These are phyloP conservation scores for Drosophila navojoa DNA, from an alignment of 1,140 invertebrate species.

Conservation along the genomic window DNA sequence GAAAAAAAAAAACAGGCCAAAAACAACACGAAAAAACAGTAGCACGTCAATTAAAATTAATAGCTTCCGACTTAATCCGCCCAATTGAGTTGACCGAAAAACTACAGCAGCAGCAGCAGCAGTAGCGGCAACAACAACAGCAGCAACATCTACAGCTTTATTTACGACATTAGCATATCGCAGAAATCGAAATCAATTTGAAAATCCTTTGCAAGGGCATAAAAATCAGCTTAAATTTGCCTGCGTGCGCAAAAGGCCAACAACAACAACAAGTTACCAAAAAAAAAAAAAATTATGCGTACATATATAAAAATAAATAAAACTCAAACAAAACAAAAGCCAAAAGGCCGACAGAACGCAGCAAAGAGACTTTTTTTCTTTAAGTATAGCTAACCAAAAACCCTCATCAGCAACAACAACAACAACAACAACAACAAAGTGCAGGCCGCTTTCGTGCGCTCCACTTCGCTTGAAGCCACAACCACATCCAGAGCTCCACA, in stretches of 20 bases:
- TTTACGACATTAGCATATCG: conserved; percentile 76
- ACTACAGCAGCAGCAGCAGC: conserved; percentile 13
- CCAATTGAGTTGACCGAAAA: conserved; percentile 22
- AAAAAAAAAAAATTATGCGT: neutral
- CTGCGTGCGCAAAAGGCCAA: conserved; percentile 58
- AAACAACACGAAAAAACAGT: conserved; percentile 60
- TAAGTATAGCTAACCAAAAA: conserved; percentile 76
- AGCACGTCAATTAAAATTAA: conserved; percentile 82
- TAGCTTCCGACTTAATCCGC: conserved; percentile 76
- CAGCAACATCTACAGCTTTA: conserved; percentile 60
- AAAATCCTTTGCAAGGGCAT: conserved; percentile 77
- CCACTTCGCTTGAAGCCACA: conserved; percentile 58
- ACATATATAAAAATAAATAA: conserved; percentile 4
- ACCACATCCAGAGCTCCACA: conserved; percentile 14
- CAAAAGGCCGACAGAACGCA: conserved; percentile 64
- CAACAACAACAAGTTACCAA: conserved; percentile 16
- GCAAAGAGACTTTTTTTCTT: conserved; percentile 49
- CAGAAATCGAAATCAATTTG: conserved; percentile 68
- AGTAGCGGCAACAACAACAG: conserved; percentile 10
- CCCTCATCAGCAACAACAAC: conserved; percentile 66
- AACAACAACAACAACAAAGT: conserved; percentile 65
- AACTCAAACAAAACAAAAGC: conserved; percentile 34
- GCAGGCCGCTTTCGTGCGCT: conserved; percentile 71
- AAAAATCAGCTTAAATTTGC: conserved; percentile 68
- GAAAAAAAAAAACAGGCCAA: conserved; percentile 32